Base-by-base conservation (phyloP, 2,113 vertebrate genomes). In the Agelaius phoeniceus region DNA sequence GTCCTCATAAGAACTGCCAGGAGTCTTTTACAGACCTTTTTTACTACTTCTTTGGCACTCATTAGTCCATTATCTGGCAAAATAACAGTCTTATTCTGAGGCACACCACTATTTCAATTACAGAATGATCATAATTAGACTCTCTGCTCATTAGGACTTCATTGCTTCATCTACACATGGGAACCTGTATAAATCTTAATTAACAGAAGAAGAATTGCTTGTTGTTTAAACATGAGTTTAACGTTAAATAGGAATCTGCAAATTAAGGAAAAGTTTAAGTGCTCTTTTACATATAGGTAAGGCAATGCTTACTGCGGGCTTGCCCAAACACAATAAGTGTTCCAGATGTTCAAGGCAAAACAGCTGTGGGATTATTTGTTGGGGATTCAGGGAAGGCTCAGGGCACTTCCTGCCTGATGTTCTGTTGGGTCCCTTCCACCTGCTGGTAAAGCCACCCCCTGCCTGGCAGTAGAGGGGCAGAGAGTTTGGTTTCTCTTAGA, bases 101-200 rank as follows among this genome's bases (percentile, higher is more conserved):
- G 52, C 76, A 87, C 41, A 72, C 44, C 65, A 75, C 91, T 81
- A 89, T 94, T 95, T 89, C 93, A 90, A 91, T 93, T 94, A 95
- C 80, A 79, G 88, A 96, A 91, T 65, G 21, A 79, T 95, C 71
- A 46, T 91, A 93, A 97, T 94, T 93, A 97, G 76, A 33, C 44
- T 58, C n/a, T 58, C 79, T 92, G 57, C 84, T 94, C 57, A 68
- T 94, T 96, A 95, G 61, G 37, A 81, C 66, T 94, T 92, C 75
- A 90, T 95, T 14, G 22, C 65, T 81, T 75, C 55, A 16, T 52
- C 68, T 81, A 72, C 76, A 74, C 66, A 79, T 91, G 77, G 66
- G 39, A 94, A 72, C 51, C 31, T 75, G 61, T 61, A 82, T 94
- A 92, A 95, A 95, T 87, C 91, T 95, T 93, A 96, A 97, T 96